phyloP scores from a whole-genome alignment of 2,797 vertebrate species.

The Champsocephalus gunnari region DNA sequence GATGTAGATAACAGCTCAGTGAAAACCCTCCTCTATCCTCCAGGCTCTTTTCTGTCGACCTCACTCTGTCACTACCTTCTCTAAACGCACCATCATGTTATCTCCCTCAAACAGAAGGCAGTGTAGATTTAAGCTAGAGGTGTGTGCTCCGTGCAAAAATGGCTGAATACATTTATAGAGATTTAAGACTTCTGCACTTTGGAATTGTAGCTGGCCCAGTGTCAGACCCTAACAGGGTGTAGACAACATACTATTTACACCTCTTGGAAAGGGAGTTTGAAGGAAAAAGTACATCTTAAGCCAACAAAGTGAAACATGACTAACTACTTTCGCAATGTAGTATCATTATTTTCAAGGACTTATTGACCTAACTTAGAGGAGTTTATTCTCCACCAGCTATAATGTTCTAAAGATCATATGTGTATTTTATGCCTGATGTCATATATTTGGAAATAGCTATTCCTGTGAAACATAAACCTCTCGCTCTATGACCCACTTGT shows the following conservation, averaged over 20 bases:
- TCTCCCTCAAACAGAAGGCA: conserved; percentile 10
- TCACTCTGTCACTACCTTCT: conserved; percentile 19
- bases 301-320: neutral
- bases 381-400: neutral
- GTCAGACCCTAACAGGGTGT: neutral
- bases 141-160: neutral
- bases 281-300: neutral
- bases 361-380: neutral
- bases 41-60: conserved; percentile 21
- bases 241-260: conserved; percentile 11
- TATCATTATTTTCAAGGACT: neutral
- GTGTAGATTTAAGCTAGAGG: neutral
- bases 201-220: neutral
- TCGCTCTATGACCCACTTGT: neutral
- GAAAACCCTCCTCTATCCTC: conserved; percentile 17
- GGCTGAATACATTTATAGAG: neutral
- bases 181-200: neutral
- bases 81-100: conserved; percentile 4
- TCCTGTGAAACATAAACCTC: neutral
- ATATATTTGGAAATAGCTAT: neutral
- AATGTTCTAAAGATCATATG: neutral
- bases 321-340: neutral
- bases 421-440: neutral
- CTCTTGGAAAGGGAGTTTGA: neutral
- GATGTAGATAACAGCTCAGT: conserved; percentile 32